Evolutionary conservation across 2,888 invertebrate genomes (phyloP).

Genomic region (Podabrus alpinus): DNA sequence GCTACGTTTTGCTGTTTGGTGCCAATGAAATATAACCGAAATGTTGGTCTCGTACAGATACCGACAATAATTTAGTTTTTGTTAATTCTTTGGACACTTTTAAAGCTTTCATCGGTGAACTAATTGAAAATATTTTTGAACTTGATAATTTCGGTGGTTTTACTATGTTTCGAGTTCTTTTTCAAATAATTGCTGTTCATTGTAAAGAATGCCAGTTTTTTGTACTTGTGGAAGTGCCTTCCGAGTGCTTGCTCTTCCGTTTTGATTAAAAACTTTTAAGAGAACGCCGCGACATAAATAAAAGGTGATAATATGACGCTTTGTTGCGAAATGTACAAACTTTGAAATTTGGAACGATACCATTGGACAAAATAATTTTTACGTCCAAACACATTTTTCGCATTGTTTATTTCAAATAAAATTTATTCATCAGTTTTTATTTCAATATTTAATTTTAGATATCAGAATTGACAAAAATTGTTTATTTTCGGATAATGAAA

Average conservation of each 20-base stretch:
- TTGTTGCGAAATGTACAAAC: neutral
- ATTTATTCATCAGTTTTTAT: neutral
- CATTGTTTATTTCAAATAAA: neutral
- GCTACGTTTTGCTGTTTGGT: conserved; percentile 13
- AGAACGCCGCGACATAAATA: neutral
- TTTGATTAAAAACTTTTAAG: neutral
- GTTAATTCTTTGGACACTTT: conserved; percentile 10
- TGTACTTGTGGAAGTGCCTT: neutral
- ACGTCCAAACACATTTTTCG: neutral
- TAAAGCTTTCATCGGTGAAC: neutral
- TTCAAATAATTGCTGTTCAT: neutral
- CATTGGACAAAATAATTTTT: neutral
- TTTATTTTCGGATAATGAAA: neutral
- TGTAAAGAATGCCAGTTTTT: neutral
- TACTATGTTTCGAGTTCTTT: neutral
- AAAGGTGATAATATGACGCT: neutral
- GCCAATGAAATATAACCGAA: conserved; percentile 10
- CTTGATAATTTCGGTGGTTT: neutral
- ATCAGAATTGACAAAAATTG: neutral
- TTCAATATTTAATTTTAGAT: neutral
- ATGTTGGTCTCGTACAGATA: conserved; percentile 9
- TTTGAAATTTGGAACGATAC: neutral
- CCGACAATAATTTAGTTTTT: conserved; percentile 12
- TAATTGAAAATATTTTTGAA: neutral
- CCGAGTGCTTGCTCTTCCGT: neutral